These are phyloP conservation scores for Lordiphosa andalusiaca DNA, from an alignment of 2,888 invertebrate genomes.

Conservation along the genomic window DNA sequence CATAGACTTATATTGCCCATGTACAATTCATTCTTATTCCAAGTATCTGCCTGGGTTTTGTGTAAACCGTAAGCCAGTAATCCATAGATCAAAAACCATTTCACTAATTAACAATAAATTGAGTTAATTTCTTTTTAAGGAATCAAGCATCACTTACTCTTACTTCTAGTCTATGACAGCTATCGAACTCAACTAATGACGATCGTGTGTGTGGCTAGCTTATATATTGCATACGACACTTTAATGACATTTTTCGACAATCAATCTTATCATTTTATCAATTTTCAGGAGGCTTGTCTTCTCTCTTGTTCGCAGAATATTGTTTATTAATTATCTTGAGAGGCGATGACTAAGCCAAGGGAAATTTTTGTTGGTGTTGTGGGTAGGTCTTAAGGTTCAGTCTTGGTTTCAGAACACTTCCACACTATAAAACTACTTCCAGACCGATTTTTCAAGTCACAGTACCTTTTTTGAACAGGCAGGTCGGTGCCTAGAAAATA, in stretches of 20 bases:
- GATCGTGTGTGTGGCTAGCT: not conserved
- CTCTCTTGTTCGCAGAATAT: no score
- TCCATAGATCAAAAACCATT: not conserved
- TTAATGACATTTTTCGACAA: not conserved
- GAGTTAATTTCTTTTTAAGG: not conserved
- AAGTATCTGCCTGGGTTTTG: not conserved
- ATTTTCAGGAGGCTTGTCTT: not conserved
- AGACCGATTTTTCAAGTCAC: no score
- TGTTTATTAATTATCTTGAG: no score
- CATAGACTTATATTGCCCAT: constrained; percentile 52
- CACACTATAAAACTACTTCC: no score
- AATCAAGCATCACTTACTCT: not conserved
- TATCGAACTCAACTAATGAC: constrained; percentile 3
- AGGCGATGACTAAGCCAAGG: no score
- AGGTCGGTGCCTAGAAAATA: no score
- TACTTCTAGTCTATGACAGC: constrained; percentile 24
- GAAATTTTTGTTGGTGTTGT: no score
- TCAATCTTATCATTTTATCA: constrained; percentile 10
- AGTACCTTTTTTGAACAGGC: no score
- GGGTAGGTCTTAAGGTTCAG: no score
- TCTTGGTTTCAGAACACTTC: no score
- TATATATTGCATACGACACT: constrained; percentile 1
- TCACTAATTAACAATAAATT: constrained; percentile 2
- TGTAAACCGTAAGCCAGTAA: constrained; percentile 10
- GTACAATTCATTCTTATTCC: constrained; percentile 4